Evolutionary conservation across 2,888 invertebrate genomes (phyloP).

Genomic region (Nowickia ferox): DNA sequence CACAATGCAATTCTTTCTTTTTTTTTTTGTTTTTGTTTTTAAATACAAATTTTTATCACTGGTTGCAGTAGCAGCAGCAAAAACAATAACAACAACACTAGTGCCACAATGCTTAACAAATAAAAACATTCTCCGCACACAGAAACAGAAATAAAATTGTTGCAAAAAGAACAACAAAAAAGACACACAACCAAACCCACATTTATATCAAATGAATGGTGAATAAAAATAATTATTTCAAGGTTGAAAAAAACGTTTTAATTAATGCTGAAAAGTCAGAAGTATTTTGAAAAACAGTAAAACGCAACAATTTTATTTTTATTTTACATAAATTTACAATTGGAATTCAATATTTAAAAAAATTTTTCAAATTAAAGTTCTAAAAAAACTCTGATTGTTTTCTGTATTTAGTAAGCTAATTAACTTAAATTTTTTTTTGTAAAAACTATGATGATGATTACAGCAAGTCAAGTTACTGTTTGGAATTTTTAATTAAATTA

Average conservation of each 20-base stretch:
- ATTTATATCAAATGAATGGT: constrained; percentile 42
- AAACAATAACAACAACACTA: neutral
- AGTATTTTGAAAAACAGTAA: neutral
- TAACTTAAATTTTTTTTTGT: too few relatives aligned
- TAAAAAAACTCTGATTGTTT: too few relatives aligned
- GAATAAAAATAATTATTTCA: constrained; percentile 61
- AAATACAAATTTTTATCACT: constrained; percentile 18
- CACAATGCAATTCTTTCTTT: constrained; percentile 40
- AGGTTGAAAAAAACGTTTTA: constrained; percentile 54
- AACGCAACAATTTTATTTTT: neutral
- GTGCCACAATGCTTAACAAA: constrained; percentile 32
- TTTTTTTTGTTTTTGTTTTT: neutral
- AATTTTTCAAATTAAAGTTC: too few relatives aligned
- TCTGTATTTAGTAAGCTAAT: too few relatives aligned
- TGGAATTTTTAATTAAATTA: too few relatives aligned
- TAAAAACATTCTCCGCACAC: constrained; percentile 6
- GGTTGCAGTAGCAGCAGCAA: constrained; percentile 12
- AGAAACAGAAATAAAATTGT: neutral
- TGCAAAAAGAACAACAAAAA: neutral
- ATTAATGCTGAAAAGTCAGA: constrained; percentile 22
- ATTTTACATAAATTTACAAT: too few relatives aligned
- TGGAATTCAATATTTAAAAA: too few relatives aligned
- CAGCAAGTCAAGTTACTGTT: too few relatives aligned
- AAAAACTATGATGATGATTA: too few relatives aligned
- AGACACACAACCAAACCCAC: constrained; percentile 38